Conservation (phyloP, 1,140 invertebrate species). For the Bathynomus jamesi region DNA sequence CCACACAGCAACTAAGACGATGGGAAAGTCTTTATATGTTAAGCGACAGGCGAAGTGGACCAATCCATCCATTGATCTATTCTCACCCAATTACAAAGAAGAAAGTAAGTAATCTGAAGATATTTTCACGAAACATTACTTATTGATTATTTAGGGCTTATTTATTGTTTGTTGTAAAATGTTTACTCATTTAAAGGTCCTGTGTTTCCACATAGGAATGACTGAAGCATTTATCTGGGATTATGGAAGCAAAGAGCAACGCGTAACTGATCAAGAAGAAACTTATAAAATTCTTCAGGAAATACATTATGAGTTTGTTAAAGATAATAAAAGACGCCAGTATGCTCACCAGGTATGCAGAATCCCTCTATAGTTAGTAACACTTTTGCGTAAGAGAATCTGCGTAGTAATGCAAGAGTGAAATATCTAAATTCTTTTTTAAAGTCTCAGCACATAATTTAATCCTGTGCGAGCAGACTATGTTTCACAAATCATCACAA, state of each 20-base stretch:
- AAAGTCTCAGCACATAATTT: too few relatives aligned
- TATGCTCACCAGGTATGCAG: conserved; percentile 46
- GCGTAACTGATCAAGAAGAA: conserved; percentile 41
- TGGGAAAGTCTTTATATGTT: conserved; percentile 48
- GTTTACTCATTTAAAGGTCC: conserved; percentile 40
- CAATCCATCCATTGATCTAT: conserved; percentile 47
- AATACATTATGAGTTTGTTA: conserved; percentile 47
- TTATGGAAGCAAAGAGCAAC: conserved; percentile 41
- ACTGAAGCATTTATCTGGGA: conserved; percentile 46
- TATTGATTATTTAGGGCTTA: too few relatives aligned
- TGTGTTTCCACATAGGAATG: conserved; percentile 50
- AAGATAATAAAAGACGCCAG: conserved; percentile 43
- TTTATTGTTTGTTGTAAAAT: background rate
- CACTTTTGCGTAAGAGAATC: too few relatives aligned
- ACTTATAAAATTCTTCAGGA: conserved; percentile 42
- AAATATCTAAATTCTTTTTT: too few relatives aligned
- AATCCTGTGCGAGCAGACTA: too few relatives aligned
- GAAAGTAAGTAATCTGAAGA: too few relatives aligned
- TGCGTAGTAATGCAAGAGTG: too few relatives aligned
- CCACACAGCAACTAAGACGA: conserved; percentile 38
- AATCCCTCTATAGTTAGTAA: too few relatives aligned
- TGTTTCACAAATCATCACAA: background rate
- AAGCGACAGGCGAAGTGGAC: conserved; percentile 41
- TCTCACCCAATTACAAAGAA: conserved; percentile 31
- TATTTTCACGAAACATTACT: too few relatives aligned